Base-by-base conservation (phyloP, 2,113 vertebrate genomes). In the Aplodontia rufa region DNA sequence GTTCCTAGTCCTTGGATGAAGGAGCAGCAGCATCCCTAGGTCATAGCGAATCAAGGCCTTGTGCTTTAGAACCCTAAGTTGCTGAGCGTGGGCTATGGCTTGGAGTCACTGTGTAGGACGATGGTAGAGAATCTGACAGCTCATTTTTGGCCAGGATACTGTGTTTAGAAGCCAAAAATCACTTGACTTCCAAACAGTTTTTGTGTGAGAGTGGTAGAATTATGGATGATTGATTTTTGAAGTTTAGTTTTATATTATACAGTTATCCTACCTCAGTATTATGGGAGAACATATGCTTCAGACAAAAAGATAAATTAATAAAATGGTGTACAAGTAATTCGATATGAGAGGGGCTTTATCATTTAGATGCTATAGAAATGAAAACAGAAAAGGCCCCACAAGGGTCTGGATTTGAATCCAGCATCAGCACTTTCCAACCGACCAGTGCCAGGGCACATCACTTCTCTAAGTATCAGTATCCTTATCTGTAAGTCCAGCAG, bases 101-200 rank as follows among this genome's bases (percentile, higher is more conserved):
- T 45, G 47, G 26, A 92, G 49, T 87, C 76, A 51, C 89, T 26
- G 60, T 47, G 51, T 32, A 26, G 68, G 94, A 89, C 89, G 68
- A 58, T 45, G 69, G 62, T 40, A 69, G 47, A 35, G 19, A 87
- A n/a, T 49, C 42, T 40, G 74, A 51, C 58, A 83, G 42, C 64
- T 80, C 45, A 20, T 81, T 84, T 74, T 60, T 88, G 87, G 53
- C 84, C 68, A 49, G 74, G 60, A 75, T 24, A 24, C 20, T 71
- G 16, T 6, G 40, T 16, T 20, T 12, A 64, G 72, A 96, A 85
- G 92, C 90, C 94, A 74, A 32, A 45, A 69, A 47, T 92, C 42
- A 71, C 68, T 90, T 64, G 86, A 55, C n/a, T 71, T 84, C 40
- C 60, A 71, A 62, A 62, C 24, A 60, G 64, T 74, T 58, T 92